These are phyloP conservation scores for Tribolium castaneum DNA, from an alignment of 1,140 invertebrate species.

Conservation along the genomic window DNA sequence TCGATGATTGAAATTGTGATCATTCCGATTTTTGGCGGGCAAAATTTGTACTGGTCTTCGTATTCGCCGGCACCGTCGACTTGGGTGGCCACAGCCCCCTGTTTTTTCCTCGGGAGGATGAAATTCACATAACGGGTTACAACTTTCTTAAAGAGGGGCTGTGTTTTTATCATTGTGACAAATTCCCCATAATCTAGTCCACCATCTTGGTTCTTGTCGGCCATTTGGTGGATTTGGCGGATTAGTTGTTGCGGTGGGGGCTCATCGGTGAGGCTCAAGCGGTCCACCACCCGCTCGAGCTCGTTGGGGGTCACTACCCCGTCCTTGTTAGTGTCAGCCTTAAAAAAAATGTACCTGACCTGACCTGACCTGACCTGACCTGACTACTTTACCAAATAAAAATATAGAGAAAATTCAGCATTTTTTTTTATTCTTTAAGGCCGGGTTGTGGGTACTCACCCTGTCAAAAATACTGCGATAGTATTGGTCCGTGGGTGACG, in stretches of 20 bases:
- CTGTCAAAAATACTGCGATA: conserved; percentile 46
- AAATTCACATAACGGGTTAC: conserved; percentile 47
- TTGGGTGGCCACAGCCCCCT: not conserved
- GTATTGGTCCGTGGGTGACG: conserved; percentile 42
- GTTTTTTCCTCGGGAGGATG: conserved; percentile 62
- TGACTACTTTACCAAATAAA: too few relatives aligned
- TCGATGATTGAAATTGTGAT: conserved; percentile 79
- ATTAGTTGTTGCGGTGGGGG: conserved; percentile 80
- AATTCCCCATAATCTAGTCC: conserved; percentile 84
- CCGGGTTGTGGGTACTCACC: conserved; percentile 50
- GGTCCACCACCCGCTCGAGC: conserved; percentile 73
- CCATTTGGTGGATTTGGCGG: conserved; percentile 75
- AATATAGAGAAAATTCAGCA: too few relatives aligned
- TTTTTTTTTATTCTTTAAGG: too few relatives aligned
- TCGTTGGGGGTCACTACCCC: conserved; percentile 78
- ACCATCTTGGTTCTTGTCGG: conserved; percentile 79
- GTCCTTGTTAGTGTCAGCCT: conserved; percentile 81
- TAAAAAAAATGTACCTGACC: conserved; percentile 53
- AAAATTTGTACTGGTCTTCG: conserved; percentile 87
- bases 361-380: too few relatives aligned
- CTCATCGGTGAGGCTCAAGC: conserved; percentile 70
- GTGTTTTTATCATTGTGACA: conserved; percentile 76
- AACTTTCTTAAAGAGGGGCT: conserved; percentile 71
- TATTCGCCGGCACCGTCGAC: conserved; percentile 68
- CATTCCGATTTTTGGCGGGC: conserved; percentile 89